phyloP scores from a whole-genome alignment of 2,113 vertebrate species.

The Platysteira castanea region DNA sequence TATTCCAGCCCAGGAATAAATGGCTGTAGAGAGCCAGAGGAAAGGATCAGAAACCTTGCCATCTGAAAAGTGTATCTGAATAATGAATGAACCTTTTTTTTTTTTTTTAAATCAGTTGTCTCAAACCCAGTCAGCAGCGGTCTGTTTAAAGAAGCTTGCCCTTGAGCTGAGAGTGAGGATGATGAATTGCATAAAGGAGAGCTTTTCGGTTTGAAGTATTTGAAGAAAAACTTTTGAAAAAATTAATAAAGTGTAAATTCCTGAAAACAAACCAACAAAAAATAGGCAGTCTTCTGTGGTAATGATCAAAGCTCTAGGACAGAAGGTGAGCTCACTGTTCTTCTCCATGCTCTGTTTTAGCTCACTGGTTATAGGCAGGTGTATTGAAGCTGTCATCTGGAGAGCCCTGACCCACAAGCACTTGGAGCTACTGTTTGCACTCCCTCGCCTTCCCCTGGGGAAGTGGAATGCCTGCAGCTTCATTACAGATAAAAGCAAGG shows the following conservation, averaged over 20 bases:
- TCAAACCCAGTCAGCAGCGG: not conserved
- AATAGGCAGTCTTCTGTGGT: not conserved
- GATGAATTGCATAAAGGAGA: not conserved
- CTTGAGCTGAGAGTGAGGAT: not conserved
- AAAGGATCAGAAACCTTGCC: not conserved
- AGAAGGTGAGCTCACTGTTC: not conserved
- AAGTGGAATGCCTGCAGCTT: not conserved
- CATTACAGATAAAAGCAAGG: not conserved
- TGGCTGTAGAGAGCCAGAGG: not conserved
- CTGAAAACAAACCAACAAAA: not conserved
- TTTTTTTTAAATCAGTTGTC: not conserved
- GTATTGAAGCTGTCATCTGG: not conserved
- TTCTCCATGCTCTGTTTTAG: not conserved
- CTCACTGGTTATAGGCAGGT: not conserved
- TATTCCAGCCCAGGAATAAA: not conserved
- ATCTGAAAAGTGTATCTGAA: not conserved
- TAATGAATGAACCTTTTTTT: not conserved
- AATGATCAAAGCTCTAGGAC: not conserved
- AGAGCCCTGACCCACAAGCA: not conserved
- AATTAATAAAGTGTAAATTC: not conserved
- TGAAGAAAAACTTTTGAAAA: not conserved
- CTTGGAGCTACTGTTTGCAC: fast-evolving
- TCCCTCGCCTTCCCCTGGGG: not conserved
- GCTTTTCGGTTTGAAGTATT: not conserved
- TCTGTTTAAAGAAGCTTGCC: not conserved